Evolutionary conservation across 2,797 vertebrate genomes (phyloP), one percentile per base, ranked within the genome.

Genomic region (Spondyliosoma cantharus): DNA sequence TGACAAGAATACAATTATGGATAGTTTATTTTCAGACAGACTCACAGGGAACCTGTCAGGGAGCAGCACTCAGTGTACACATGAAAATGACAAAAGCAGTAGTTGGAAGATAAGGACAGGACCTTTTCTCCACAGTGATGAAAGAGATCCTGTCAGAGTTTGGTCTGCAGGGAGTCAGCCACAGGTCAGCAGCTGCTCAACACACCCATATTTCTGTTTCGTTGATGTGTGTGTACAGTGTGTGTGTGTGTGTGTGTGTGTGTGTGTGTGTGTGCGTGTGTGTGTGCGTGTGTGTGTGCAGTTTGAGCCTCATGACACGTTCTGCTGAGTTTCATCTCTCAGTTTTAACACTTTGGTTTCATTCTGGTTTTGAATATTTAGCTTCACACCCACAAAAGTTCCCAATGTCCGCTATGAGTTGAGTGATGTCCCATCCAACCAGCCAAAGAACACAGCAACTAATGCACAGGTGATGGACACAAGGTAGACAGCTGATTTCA

Each of bases 81-180:
- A 16, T 62, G n/a, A 29, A 50, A 48, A 50, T 24, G 19, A 49
- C 14, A 29, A 22, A 54, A 14, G 8, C 22, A 56, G 16, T 14
- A 43, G 19, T 43, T 32, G 25, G 68, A 52, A 53, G 25, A 46
- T 7, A 17, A 29, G 49, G 16, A 20, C 0, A 8, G 0, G 4
- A 42, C 43, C 3, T 68, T 86, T 69, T 53, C 66, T 82, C 37
- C 46, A 42, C 81, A 94, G 90, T 96, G 78, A 95, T 92, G 90
- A 96, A 96, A 86, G 93, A 95, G 83, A 95, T 96, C 86, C 68
- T 96, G 67, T 95, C 89, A 13, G 94, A 95, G 85, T 94, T 95
- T 83, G 92, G 94, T 83, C 94, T 96, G 56, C 94, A 95, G 81
- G 94, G 91, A 78, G 75, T 94, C 89, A 94, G 92, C 52, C 95